A percentile compares a stretch with the other conserved stretches of the same genome.
Conservation (phyloP, 2,113 vertebrate genomes). For the Vicugna pacos region DNA sequence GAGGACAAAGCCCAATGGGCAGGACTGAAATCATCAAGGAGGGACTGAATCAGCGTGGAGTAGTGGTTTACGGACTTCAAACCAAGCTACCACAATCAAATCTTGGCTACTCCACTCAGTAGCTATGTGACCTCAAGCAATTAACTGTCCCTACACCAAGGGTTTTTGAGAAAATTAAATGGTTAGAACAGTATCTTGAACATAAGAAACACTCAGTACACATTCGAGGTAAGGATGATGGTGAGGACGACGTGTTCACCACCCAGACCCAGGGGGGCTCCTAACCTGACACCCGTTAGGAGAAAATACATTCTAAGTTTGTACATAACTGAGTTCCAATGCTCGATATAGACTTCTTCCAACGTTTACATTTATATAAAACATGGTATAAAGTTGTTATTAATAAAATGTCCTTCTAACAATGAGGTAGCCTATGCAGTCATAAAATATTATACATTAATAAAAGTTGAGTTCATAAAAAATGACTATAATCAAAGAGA, state of each 20-base stretch:
- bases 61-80: neutral
- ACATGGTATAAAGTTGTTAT: neutral
- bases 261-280: neutral
- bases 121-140: neutral
- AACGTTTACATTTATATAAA: neutral
- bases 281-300: neutral
- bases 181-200: neutral
- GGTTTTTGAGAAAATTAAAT: neutral
- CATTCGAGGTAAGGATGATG: neutral
- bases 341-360: neutral
- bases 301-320: neutral
- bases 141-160: neutral
- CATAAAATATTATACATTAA: neutral
- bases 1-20: neutral
- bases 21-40: neutral
- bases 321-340: neutral
- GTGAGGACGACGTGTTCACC: neutral
- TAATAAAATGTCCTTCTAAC: neutral
- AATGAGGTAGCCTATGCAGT: neutral
- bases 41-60: neutral
- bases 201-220: neutral
- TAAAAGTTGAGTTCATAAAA: constrained; percentile 24
- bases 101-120: neutral
- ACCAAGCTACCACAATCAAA: neutral
- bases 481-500: neutral